Evolutionary conservation across 2,113 vertebrate species (phyloP), one percentile per base, ranked within the genome.

Genomic region (Catharus fuscescens): DNA sequence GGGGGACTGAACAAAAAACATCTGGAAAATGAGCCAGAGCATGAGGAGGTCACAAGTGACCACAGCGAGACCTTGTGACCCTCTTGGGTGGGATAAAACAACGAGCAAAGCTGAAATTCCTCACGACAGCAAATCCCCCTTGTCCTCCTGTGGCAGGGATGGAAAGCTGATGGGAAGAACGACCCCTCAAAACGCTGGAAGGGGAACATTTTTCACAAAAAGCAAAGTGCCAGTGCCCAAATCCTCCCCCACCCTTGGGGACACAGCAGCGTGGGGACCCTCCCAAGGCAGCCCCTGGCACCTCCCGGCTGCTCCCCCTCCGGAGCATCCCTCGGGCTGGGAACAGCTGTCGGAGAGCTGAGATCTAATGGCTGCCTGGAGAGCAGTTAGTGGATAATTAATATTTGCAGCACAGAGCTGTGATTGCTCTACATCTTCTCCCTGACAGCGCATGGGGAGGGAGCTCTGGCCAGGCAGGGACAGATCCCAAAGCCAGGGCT

Each of bases 321-420:
- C 0, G 1, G 62, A 88, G 77, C 69, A 20, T 66, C 92, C 95
- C 93, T 72, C 14, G 80, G 81, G 95, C 93, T 77, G 82, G 92
- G 96, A 97, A 97, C 98, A 98, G 98, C 97, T 98, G 97, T 93
- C 80, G n/a, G 95, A 92, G 95, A 97, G 96, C 97, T 48, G 97
- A 60, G 96, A 71, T 34, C 44, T 95, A 97, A 97, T 97, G 97
- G 92, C 97, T 95, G 97, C 97, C 98, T 97, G 95, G 98, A 97
- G 98, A 98, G 98, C 97, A 97, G 97, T 98, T 98, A 98, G 97
- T 79, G 95, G 97, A 98, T 98, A 98, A 98, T 98, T 98, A 98
- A 98, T 98, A 98, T 98, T 97, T 98, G 97, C 95, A 76, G 98
- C 97, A 95, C 94, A 92, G 97, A 92, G 95, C 96, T 94, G 95